Percentiles rank a stretch among this genome's conserved stretches.
Evolutionary conservation across 2,888 invertebrate genomes (phyloP).

Genomic region (Vandiemenella viatica): DNA sequence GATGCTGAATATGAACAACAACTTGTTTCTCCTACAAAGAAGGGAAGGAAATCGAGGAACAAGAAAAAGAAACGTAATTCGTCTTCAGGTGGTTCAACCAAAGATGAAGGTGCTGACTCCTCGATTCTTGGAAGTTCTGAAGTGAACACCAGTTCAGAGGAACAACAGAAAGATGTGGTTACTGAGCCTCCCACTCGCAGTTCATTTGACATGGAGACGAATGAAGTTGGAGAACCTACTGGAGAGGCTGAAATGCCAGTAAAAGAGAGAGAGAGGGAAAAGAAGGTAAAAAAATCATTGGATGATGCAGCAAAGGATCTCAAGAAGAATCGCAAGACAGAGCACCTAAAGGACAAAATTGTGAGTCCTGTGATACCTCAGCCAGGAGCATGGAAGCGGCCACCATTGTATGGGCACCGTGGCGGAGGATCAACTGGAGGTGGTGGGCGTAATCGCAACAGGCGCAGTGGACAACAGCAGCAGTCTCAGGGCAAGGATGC

Average conservation of each 20-base stretch:
- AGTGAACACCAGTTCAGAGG: slow-evolving; percentile 4
- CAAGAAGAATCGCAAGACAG: slow-evolving; percentile 26
- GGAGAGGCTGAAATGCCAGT: slow-evolving; percentile 21
- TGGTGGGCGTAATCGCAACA: slow-evolving; percentile 27
- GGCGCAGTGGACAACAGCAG: slow-evolving; percentile 14
- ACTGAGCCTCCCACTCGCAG: too few species aligned
- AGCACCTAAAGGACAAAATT: slow-evolving; percentile 69
- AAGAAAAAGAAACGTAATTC: slow-evolving; percentile 45
- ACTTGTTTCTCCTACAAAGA: slow-evolving; percentile 53
- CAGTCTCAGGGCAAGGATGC: slow-evolving; percentile 16
- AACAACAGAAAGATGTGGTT: slow-evolving; percentile 23
- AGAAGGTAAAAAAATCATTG: slow-evolving; percentile 40
- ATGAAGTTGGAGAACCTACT: slow-evolving; percentile 21
- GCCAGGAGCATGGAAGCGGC: slow-evolving; percentile 66
- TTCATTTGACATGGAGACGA: slow-evolving; percentile 4
- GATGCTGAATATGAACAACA: slow-evolving; percentile 71
- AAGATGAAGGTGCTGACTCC: slow-evolving; percentile 24
- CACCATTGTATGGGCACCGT: slow-evolving; percentile 10
- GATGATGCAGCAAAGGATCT: slow-evolving; percentile 1
- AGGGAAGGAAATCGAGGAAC: slow-evolving; percentile 43
- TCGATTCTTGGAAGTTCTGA: background rate
- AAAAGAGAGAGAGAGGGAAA: slow-evolving; percentile 35
- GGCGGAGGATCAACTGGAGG: slow-evolving; percentile 12
- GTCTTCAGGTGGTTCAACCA: slow-evolving; percentile 24
- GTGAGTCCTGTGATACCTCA: slow-evolving; percentile 85